These are phyloP conservation scores for Salvelinus sp. DNA, from an alignment of 2,113 vertebrate genomes.

Conservation along the genomic window DNA sequence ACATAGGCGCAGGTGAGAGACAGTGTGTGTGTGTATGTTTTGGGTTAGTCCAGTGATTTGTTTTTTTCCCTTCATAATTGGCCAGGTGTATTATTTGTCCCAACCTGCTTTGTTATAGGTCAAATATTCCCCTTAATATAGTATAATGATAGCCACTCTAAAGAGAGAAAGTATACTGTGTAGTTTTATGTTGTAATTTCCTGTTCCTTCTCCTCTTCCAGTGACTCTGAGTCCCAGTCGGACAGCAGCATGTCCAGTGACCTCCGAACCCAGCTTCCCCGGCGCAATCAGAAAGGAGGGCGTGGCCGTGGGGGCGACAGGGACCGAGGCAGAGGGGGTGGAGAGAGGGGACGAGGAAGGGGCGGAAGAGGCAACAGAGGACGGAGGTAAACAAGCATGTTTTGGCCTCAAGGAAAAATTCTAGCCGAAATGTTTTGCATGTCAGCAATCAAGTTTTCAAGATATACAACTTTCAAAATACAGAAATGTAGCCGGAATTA, in stretches of 20 bases:
- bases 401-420: background rate
- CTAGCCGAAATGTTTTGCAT: too few species aligned
- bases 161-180: background rate
- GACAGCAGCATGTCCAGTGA: conserved; percentile 79
- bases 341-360: conserved; percentile 72
- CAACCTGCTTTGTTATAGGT: too few species aligned
- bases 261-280: conserved; percentile 69
- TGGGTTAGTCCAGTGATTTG: background rate
- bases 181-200: background rate
- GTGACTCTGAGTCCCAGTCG: conserved; percentile 78
- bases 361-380: conserved; percentile 75
- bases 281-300: conserved; percentile 70
- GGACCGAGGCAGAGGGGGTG: conserved; percentile 65
- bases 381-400: conserved; percentile 58
- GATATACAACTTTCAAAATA: too few species aligned
- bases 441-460: too few species aligned
- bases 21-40: background rate
- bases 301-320: conserved; percentile 72
- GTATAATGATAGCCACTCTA: too few species aligned
- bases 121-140: too few species aligned
- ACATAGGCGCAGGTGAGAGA: conserved; percentile 62
- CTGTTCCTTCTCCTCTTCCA: conserved; percentile 22
- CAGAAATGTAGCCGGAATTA: too few species aligned
- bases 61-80: background rate
- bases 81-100: too few species aligned